Conservation (phyloP, 2,797 vertebrate genomes). For the Paratrypauchen microcephalus region DNA sequence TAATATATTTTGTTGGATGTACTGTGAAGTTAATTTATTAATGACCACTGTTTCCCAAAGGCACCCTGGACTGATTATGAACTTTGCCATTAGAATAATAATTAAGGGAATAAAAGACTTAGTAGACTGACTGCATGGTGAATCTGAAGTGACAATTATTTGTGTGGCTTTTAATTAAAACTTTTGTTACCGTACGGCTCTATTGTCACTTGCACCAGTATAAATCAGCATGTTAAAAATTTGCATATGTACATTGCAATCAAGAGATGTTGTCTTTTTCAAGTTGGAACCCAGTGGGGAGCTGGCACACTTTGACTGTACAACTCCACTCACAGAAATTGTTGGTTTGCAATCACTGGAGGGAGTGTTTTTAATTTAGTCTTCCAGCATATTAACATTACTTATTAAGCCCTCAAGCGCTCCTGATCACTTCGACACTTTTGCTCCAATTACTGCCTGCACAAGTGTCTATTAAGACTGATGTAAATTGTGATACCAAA, state of each 20-base stretch:
- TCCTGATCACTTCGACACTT: constrained; percentile 55
- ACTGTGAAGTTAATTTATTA: constrained; percentile 35
- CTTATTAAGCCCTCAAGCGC: constrained; percentile 56
- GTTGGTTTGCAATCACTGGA: constrained; percentile 54
- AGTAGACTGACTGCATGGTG: constrained; percentile 27
- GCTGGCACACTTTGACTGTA: constrained; percentile 8
- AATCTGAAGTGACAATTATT: constrained; percentile 46
- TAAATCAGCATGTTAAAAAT: constrained; percentile 45
- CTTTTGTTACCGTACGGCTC: constrained; percentile 40
- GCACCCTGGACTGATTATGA: constrained; percentile 27
- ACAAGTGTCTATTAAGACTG: constrained; percentile 39
- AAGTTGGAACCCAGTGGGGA: constrained; percentile 42
- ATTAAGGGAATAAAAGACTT: constrained; percentile 34
- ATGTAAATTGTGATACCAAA: constrained; percentile 36
- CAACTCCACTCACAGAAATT: constrained; percentile 36
- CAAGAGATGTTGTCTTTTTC: constrained; percentile 51
- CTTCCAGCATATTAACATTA: constrained; percentile 59
- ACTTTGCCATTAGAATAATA: constrained; percentile 32
- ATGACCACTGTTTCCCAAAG: constrained; percentile 42
- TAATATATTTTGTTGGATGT: constrained; percentile 49
- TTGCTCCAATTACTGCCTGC: constrained; percentile 51
- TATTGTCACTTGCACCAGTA: constrained; percentile 34
- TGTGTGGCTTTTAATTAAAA: constrained; percentile 57
- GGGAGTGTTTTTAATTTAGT: constrained; percentile 48
- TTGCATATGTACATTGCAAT: constrained; percentile 59